Base-by-base conservation (phyloP, 2,797 vertebrate genomes). In the Vipera latastei region DNA sequence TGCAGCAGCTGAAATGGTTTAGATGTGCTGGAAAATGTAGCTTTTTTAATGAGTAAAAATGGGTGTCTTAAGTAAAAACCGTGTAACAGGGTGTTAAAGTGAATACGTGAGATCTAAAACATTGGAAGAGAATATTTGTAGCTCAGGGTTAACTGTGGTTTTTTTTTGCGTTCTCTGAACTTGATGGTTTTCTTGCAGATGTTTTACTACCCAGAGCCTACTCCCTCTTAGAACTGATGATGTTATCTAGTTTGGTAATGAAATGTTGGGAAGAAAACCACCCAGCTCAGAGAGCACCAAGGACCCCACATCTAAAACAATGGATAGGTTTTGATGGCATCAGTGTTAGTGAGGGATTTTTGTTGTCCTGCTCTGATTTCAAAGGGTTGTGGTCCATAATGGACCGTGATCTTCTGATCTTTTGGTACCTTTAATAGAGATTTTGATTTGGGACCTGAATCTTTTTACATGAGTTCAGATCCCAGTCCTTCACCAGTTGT, bases 1-100 rank as follows among this genome's bases (percentile, higher is more conserved):
- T 95, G 96, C 95, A 95, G 95, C 91, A 94, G 85, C n/a, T 59
- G 38, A 94, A 32, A 90, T 94, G 65, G 65, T 94, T 93, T 89
- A 96, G 85, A 88, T 92, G 86, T 0, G 0, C 88, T 95, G 92
- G 93, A 89, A 93, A 90, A 93, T 6, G 92, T 73, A 89, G 11
- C 25, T 65, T 18, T 86, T 38, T 26, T 18, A 65, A 63, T 65
- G 95, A 88, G 95, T 86, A 0, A 28, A 61, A 60, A 69, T 87
- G 53, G 38, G n/a, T 73, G 20, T 53, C 83, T 88, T 88, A 14
- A 61, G 63, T 92, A 65, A 90, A 7, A 22, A 78, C 18, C 38
- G 22, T 11, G 18, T 78, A 22, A 38, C 6, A 6, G 18, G 48
- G 28, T 28, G 44, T 53, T 4, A 38, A 32, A 86, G 95, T 93